Evolutionary conservation across 1,140 invertebrate species (phyloP).

Genomic region (Cecropterus lyciades): DNA sequence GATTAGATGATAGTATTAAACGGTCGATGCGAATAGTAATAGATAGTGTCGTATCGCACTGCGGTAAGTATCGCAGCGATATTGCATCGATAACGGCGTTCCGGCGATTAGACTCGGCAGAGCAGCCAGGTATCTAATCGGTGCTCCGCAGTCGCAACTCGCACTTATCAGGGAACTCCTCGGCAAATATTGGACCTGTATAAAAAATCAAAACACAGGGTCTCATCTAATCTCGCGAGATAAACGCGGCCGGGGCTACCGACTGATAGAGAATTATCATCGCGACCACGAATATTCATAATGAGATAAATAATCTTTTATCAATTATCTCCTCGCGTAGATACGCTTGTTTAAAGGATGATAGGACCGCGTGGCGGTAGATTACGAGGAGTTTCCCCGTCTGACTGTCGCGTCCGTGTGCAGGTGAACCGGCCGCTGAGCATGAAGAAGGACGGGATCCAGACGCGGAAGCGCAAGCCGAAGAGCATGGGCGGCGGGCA

Average conservation of each 20-base stretch:
- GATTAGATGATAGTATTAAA: slow-evolving; percentile 15
- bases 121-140: slow-evolving; percentile 72
- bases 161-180: slow-evolving; percentile 81
- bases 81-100: slow-evolving; percentile 56
- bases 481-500: slow-evolving; percentile 85
- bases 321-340: slow-evolving; percentile 81
- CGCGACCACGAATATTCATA: slow-evolving; percentile 81
- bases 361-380: slow-evolving; percentile 70
- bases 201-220: slow-evolving; percentile 83
- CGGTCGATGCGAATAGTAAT: slow-evolving; percentile 27
- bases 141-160: slow-evolving; percentile 49
- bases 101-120: slow-evolving; percentile 39
- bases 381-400: slow-evolving; percentile 77
- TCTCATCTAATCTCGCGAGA: slow-evolving; percentile 82
- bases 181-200: slow-evolving; percentile 78
- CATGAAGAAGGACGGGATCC: slow-evolving; percentile 98
- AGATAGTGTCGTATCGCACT: slow-evolving; percentile 43
- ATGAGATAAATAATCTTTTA: slow-evolving; percentile 84
- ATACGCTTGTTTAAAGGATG: slow-evolving; percentile 83
- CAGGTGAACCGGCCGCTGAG: slow-evolving; percentile 94
- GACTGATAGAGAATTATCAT: slow-evolving; percentile 83
- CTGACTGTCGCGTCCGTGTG: slow-evolving; percentile 34
- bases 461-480: slow-evolving; percentile 95
- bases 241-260: slow-evolving; percentile 78
- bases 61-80: slow-evolving; percentile 33